Base-by-base conservation (phyloP, 2,888 invertebrate species). In the Cephus nigrinus region DNA sequence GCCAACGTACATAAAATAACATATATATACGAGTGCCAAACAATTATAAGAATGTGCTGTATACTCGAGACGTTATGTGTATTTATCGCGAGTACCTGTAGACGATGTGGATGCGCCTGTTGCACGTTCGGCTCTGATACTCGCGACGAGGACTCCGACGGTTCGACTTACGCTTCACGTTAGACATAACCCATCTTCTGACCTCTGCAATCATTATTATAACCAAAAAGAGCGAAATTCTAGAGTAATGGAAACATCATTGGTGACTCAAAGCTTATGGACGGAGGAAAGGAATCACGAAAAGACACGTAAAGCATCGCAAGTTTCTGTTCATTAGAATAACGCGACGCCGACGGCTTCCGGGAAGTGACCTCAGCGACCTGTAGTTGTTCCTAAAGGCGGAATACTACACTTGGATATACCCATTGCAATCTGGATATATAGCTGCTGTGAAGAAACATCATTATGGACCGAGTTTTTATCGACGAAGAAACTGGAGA, bases 401-500 rank as follows among this genome's bases (percentile, higher is more conserved):
- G 55, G 55, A 55, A 55, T 55, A 55, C 23, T 23, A 55, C 55
- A 55, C 55, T 55, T 55, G 23, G 55, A 55, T 55, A 55, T 55
- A 55, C 5, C 23, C 9, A 55, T 55, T 55, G 1, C 15, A 23
- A 55, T 9, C 55, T 55, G 55, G 55, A 55, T 23, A 23, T 55
- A 55, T 23, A 55, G 9, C 23, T 55, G 55, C 55, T 23, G 9
- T 0, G 23, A 55, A 23, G 55, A 55, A 55, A 55, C 40, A 15
- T 55, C 55, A 55, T 55, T 23, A 88, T 87, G 87, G 84, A 85
- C 71, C 79, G 79, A n/a, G 78, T 85, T 40, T 84, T 88, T 77
- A 82, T 90, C 68, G 90, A 90, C 78, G 84, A 86, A 76, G 90
- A 90, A 78, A 90, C 90, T 34, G 90, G 90, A 35, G 90, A 90